phyloP scores from a whole-genome alignment of 2,888 invertebrate species.

The Keiferia lycopersicella region DNA sequence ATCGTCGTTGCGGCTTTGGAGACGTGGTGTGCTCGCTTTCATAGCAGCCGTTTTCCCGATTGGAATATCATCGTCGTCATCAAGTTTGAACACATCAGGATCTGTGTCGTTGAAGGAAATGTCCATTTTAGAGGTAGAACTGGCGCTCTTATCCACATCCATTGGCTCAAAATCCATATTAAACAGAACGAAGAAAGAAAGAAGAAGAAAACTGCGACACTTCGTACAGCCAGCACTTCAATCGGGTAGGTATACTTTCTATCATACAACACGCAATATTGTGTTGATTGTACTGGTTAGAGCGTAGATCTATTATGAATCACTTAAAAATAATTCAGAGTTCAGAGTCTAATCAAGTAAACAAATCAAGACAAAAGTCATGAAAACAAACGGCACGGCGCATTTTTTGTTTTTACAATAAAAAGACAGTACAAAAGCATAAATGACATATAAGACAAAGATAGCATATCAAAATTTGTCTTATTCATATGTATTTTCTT shows the following conservation, averaged over 20 bases:
- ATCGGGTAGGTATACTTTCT: not conserved
- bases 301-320: no score
- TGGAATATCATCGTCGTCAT: not conserved
- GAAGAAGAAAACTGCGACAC: no score
- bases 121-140: slow-evolving; percentile 60
- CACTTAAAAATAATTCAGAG: not conserved
- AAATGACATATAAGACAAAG: no score
- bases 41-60: not conserved
- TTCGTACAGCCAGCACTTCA: not conserved
- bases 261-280: not conserved
- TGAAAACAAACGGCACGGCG: not conserved
- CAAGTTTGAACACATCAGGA: slow-evolving; percentile 17
- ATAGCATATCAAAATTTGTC: no score
- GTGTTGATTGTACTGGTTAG: no score
- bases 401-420: no score
- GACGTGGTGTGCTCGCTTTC: not conserved
- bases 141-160: slow-evolving; percentile 66
- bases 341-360: not conserved
- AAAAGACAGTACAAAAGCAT: no score
- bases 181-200: not conserved
- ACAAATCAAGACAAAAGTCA: not conserved
- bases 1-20: not conserved
- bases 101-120: slow-evolving; percentile 49
- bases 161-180: slow-evolving; percentile 55
- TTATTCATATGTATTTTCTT: no score